phyloP scores from a whole-genome alignment of 2,113 vertebrate genomes.

The Chamaea fasciata region DNA sequence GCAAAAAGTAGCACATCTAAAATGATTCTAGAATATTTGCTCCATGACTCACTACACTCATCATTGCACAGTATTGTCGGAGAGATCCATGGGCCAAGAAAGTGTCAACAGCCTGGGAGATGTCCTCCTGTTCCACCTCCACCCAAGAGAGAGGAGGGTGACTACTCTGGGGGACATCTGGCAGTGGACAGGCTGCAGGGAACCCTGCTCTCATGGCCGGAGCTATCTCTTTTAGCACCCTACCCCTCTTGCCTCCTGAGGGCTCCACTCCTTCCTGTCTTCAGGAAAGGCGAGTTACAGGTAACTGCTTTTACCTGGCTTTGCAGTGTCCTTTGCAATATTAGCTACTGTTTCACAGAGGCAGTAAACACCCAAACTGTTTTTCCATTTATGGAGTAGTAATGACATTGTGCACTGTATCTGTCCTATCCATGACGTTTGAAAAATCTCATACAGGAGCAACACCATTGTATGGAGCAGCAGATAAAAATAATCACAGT shows the following conservation, averaged over 20 bases:
- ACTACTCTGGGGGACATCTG: neutral
- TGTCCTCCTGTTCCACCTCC: neutral
- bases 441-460: neutral
- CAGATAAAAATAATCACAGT: neutral
- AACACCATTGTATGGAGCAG: neutral
- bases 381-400: neutral
- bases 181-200: neutral
- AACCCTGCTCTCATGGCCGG: neutral
- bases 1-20: neutral
- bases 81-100: neutral
- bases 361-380: neutral
- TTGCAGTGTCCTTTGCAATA: neutral
- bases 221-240: neutral
- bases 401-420: neutral
- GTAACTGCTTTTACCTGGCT: neutral
- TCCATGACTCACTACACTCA: neutral
- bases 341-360: neutral
- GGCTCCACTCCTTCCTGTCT: rapidly evolving
- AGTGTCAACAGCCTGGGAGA: neutral
- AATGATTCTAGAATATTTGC: neutral
- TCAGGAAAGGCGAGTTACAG: neutral
- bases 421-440: neutral
- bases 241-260: neutral
- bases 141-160: rapidly evolving
- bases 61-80: neutral